Evolutionary conservation across 2,888 invertebrate species (phyloP).

Genomic region (Lepidocyrtoides sp.): DNA sequence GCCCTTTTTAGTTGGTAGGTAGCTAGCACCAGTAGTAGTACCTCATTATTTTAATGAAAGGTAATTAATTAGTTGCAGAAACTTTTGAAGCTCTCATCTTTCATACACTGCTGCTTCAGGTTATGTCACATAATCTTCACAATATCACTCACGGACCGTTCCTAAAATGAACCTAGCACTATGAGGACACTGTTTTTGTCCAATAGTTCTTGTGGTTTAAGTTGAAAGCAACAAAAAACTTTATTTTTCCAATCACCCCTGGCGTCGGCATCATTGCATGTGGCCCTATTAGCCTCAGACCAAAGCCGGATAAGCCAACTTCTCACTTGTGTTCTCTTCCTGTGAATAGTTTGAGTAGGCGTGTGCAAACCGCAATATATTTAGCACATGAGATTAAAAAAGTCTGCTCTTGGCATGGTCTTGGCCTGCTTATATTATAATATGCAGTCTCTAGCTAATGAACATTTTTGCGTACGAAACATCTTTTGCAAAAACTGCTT

Average conservation of each 20-base stretch:
- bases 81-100: slow-evolving; percentile 2
- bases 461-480: not conserved
- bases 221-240: not conserved
- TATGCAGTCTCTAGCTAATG: slow-evolving; percentile 38
- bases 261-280: not conserved
- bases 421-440: slow-evolving; percentile 30
- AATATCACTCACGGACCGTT: too few relatives aligned
- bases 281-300: not conserved
- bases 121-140: too few relatives aligned
- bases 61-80: slow-evolving; percentile 38
- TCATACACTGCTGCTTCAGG: not conserved
- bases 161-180: too few relatives aligned
- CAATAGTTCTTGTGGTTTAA: not conserved
- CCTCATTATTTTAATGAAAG: slow-evolving; percentile 50
- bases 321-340: not conserved
- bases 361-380: slow-evolving; percentile 18
- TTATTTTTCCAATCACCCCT: not conserved
- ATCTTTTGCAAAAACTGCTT: too few relatives aligned
- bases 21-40: too few relatives aligned
- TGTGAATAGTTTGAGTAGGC: not conserved
- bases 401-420: slow-evolving; percentile 29
- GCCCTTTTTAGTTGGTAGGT: too few relatives aligned
- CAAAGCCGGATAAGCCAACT: not conserved
- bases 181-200: too few relatives aligned
- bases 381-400: slow-evolving; percentile 2